These are phyloP conservation scores for Pheosia gnoma DNA, from an alignment of 2,888 invertebrate genomes.

Conservation along the genomic window DNA sequence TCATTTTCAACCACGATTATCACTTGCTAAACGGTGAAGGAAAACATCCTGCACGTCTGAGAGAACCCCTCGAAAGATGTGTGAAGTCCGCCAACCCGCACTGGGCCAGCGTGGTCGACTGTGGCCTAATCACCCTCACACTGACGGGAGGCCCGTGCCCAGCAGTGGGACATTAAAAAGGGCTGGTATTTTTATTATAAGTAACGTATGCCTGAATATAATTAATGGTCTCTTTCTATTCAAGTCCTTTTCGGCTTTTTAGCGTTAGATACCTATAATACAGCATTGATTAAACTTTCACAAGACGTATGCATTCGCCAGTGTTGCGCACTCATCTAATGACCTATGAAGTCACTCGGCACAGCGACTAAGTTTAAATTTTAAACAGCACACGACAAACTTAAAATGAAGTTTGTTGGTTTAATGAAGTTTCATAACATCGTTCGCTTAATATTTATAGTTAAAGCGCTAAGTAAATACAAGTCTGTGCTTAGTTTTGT, in stretches of 20 bases:
- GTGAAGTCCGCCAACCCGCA: too few species aligned
- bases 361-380: slow-evolving; percentile 60
- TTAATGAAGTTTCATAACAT: slow-evolving; percentile 49
- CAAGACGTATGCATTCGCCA: slow-evolving; percentile 46
- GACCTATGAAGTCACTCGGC: slow-evolving; percentile 65
- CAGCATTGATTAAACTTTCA: slow-evolving; percentile 62
- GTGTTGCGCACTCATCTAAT: slow-evolving; percentile 52
- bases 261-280: slow-evolving; percentile 6
- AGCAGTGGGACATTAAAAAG: too few species aligned
- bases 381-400: slow-evolving; percentile 50
- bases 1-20: too few species aligned
- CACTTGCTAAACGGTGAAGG: too few species aligned
- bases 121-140: too few species aligned
- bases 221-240: too few species aligned
- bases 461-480: slow-evolving; percentile 30
- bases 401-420: slow-evolving; percentile 62
- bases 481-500: slow-evolving; percentile 18
- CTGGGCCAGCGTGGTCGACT: too few species aligned
- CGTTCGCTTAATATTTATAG: slow-evolving; percentile 41
- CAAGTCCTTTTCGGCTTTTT: too few species aligned
- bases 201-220: slow-evolving; percentile 35
- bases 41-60: too few species aligned
- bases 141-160: too few species aligned
- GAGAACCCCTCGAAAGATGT: too few species aligned
- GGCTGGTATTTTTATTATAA: not conserved